Evolutionary conservation across 2,113 vertebrate genomes (phyloP), one percentile per base, ranked within the genome.

Genomic region (Gracilinanus agilis): DNA sequence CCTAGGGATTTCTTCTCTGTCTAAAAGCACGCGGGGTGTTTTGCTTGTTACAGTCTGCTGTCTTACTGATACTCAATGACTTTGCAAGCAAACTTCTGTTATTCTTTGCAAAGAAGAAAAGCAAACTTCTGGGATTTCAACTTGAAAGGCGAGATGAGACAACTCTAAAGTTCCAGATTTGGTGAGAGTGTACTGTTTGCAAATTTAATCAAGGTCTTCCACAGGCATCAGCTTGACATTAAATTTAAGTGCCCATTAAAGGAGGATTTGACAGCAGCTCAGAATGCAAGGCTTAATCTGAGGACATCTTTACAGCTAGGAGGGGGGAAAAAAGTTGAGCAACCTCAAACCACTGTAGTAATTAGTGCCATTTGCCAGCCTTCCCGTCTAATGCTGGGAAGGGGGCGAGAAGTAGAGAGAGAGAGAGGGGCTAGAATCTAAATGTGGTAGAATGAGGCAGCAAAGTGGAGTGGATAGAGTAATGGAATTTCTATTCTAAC

Each of bases 321-420:
- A 97, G 91, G 93, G 92, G 12, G 21, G 89, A 83, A 89, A 90
- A 93, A 93, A 44, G 91, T 93, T 54, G 27, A 92, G 93, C 97
- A 93, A 93, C 97, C 96, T 97, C 97, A 96, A 97, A 97, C 95
- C 96, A 92, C 93, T 88, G 34, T 97, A 96, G 92, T 98, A 98
- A 97, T 98, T 97, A 98, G 94, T 96, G 97, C 93, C 97, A 95
- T 97, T 98, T 98, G 95, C 96, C 97, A 96, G 90, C 94, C 34
- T 94, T 94, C 93, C 93, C 92, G 90, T 90, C 90, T 88, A 53
- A 92, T 56, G 67, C 88, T 92, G 94, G 88, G 12, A 11, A 8
- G 93, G 91, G 53, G 90, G 92, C 56, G 67, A 56, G 12, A 49
- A 75, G 92, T 83, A 61, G 89, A 88, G 89, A 83, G 53, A 75